Base-by-base conservation (phyloP, 2,113 vertebrate species). In the Gopherus flavomarginatus region DNA sequence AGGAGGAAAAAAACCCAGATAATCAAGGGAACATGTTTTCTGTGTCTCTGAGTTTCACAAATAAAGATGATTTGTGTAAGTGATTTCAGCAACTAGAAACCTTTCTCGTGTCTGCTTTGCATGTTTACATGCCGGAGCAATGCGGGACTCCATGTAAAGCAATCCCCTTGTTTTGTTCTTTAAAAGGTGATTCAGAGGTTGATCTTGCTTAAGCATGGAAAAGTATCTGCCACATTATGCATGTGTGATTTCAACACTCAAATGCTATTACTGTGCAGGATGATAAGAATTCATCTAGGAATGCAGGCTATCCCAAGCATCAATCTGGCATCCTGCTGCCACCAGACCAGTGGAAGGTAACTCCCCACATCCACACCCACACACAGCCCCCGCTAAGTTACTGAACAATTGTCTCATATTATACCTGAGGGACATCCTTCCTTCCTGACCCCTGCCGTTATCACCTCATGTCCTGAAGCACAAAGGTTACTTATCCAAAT, bases 241-340 rank as follows among this genome's bases (percentile, higher is more conserved):
- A 49, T 93, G 90, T 92, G 69, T 91, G n/a, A 87, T 42, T 97
- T 96, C 81, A 92, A 75, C 5, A 62, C 21, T 11, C 54, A 21
- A 47, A 42, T 86, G 10, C 8, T 16, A 57, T 91, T 93, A 96
- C 49, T 79, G 72, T 3, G 62, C 49, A 56, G 50, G 29, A 81
- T 78, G 31, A 35, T 38, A 62, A 38, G 3, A 19, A 85, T 62
- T 92, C 35, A 72, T 91, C 80, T 8, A 78, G 38, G 52, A 92
- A 44, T 79, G 42, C 8, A 81, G 38, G 13, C 26, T 88, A 62
- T 26, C 4, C 21, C 75, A 19, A 29, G 62, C 38, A 91, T 24
- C 35, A n/a, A 4, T 19, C 52, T 88, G 4, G 2, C 26, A 72
- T 87, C 49, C 11, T 57, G 56, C 44, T 16, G 0, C 2, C 78